Conservation (phyloP, 1,140 invertebrate genomes). For the Zeugodacus cucurbitae region DNA sequence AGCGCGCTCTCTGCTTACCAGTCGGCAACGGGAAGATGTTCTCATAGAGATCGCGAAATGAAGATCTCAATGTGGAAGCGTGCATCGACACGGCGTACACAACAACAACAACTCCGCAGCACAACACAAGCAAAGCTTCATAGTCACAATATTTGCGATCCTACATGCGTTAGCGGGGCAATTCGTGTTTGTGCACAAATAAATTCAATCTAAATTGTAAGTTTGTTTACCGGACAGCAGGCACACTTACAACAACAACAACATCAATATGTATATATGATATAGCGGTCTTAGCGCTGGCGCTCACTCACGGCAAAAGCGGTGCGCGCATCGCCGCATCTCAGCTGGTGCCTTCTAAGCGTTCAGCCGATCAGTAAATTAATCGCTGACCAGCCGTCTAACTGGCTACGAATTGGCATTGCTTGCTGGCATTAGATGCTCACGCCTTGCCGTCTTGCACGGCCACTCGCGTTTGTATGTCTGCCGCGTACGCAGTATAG, state of each 20-base stretch:
- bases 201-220: conserved; percentile 66
- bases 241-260: neutral
- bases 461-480: neutral
- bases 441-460: neutral
- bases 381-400: conserved; percentile 22
- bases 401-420: conserved; percentile 29
- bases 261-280: neutral
- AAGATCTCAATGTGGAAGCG: conserved; percentile 59
- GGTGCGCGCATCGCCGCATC: neutral
- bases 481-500: conserved; percentile 17
- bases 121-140: neutral
- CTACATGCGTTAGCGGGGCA: neutral
- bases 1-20: neutral
- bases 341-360: conserved; percentile 3
- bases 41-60: conserved; percentile 64
- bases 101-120: neutral
- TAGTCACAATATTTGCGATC: neutral
- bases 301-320: neutral
- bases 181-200: conserved; percentile 50
- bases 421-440: neutral
- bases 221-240: conserved; percentile 56
- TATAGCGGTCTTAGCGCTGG: neutral
- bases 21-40: conserved; percentile 52
- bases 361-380: conserved; percentile 35
- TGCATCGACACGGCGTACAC: conserved; percentile 45